Evolutionary conservation across 2,797 vertebrate species (phyloP).

Genomic region (Danio jaintianensis): DNA sequence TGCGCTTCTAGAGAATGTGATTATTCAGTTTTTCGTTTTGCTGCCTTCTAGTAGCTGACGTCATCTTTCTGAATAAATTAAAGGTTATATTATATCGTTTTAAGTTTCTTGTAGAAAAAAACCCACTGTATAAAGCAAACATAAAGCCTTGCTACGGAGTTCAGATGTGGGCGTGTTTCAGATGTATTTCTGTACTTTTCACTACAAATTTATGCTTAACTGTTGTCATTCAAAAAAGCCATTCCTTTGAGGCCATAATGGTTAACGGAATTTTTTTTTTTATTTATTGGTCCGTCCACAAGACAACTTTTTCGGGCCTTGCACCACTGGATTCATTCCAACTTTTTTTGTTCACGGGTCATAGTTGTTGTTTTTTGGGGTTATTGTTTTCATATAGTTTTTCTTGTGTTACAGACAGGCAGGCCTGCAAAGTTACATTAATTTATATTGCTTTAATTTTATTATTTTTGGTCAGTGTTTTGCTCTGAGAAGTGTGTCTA

Average conservation of each 20-base stretch:
- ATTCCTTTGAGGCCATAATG: slow-evolving; percentile 17
- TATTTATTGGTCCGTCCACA: neutral
- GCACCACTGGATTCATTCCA: slow-evolving; percentile 66
- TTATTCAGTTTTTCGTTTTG: neutral
- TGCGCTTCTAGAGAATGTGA: slow-evolving; percentile 17
- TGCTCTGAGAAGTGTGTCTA: slow-evolving; percentile 23
- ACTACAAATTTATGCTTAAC: slow-evolving; percentile 22
- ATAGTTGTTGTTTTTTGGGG: slow-evolving; percentile 52
- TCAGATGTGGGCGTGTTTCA: slow-evolving; percentile 15
- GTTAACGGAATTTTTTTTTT: neutral
- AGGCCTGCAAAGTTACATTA: slow-evolving; percentile 80
- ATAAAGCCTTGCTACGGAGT: slow-evolving; percentile 8
- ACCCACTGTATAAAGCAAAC: slow-evolving; percentile 39
- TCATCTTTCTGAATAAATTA: slow-evolving; percentile 22
- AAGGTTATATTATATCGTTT: slow-evolving; percentile 11
- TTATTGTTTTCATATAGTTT: slow-evolving; percentile 65
- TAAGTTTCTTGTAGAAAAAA: slow-evolving; percentile 39
- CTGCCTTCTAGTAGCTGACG: slow-evolving; percentile 2
- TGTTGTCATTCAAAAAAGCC: slow-evolving; percentile 25
- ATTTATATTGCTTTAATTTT: slow-evolving; percentile 74
- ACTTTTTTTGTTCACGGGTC: slow-evolving; percentile 51
- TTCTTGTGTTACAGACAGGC: slow-evolving; percentile 78
- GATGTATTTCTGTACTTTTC: slow-evolving; percentile 41
- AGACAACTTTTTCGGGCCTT: slow-evolving; percentile 7
- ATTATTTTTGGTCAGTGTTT: slow-evolving; percentile 51